Evolutionary conservation across 37 sponge, comb jelly and placozoan species (phyloP), one percentile per base, ranked within the genome.

Genomic region (Beroe forskalii): DNA sequence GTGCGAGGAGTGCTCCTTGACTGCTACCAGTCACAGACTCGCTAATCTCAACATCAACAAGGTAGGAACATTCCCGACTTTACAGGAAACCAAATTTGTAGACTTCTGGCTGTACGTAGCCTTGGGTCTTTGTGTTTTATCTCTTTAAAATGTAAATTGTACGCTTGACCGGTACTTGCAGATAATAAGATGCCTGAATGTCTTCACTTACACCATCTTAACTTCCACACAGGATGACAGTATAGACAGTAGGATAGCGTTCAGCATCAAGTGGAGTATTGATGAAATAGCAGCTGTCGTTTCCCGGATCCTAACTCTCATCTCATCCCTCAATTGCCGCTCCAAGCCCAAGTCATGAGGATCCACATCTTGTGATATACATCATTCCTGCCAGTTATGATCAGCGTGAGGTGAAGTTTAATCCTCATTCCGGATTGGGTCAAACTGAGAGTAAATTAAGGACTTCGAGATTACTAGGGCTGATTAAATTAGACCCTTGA

Each of bases 181-280:
- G n/a, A n/a, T n/a, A n/a, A n/a, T n/a, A n/a, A n/a, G n/a, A n/a
- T n/a, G n/a, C n/a, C n/a, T n/a, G n/a, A n/a, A n/a, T n/a, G n/a
- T n/a, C n/a, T n/a, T n/a, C n/a, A n/a, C n/a, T n/a, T n/a, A n/a
- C n/a, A n/a, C n/a, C n/a, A n/a, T n/a, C n/a, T n/a, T n/a, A n/a
- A n/a, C n/a, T n/a, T n/a, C n/a, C n/a, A n/a, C 55, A 24, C 86
- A 80, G 86, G 86, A 80, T 20, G 86, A 80, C 86, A 80, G 55
- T 25, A 48, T 80, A 8, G 86, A 80, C 30, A 80, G 86, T 43
- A 41, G 31, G 28, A 80, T 80, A 39, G 40, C 86, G 44, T 28
- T n/a, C 27, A 80, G 86, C 27, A 23, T 80, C 24, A 37, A 80
- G 31, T 80, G 86, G 86, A 38, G 38, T 27, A 35, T 80, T 14